phyloP scores from a whole-genome alignment of 1,140 invertebrate species.

The Antheraea mylitta region DNA sequence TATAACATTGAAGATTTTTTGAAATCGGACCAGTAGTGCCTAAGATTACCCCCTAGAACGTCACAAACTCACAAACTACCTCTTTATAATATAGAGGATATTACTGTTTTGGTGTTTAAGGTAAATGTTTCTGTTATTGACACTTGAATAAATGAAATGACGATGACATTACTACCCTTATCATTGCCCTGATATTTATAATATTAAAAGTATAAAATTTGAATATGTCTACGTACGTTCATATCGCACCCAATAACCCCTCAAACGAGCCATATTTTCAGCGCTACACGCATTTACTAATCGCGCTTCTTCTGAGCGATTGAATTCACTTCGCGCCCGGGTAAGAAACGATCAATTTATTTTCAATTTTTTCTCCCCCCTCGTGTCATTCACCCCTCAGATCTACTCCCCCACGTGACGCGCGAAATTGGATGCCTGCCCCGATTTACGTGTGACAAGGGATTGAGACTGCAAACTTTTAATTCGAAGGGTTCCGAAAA shows the following conservation, averaged over 20 bases:
- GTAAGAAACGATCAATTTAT: constrained; percentile 60
- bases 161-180: too few species aligned
- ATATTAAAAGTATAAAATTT: neutral
- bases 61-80: too few species aligned
- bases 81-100: too few species aligned
- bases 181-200: neutral
- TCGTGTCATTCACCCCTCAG: constrained; percentile 6
- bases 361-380: constrained; percentile 58
- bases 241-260: neutral
- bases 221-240: neutral
- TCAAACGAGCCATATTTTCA: constrained; percentile 1
- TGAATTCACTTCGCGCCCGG: constrained; percentile 50
- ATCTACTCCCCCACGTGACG: constrained; percentile 35
- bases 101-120: too few species aligned
- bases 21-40: too few species aligned
- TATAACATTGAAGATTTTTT: too few species aligned
- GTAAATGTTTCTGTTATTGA: too few species aligned
- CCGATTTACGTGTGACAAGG: constrained; percentile 46
- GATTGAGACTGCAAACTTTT: constrained; percentile 42
- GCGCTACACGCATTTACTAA: constrained; percentile 16
- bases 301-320: constrained; percentile 50
- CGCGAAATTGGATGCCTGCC: constrained; percentile 60
- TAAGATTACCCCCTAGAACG: too few species aligned
- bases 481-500: constrained; percentile 31
- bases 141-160: too few species aligned